Base-by-base conservation (phyloP, 2,113 vertebrate species). In the Hemicordylus capensis region DNA sequence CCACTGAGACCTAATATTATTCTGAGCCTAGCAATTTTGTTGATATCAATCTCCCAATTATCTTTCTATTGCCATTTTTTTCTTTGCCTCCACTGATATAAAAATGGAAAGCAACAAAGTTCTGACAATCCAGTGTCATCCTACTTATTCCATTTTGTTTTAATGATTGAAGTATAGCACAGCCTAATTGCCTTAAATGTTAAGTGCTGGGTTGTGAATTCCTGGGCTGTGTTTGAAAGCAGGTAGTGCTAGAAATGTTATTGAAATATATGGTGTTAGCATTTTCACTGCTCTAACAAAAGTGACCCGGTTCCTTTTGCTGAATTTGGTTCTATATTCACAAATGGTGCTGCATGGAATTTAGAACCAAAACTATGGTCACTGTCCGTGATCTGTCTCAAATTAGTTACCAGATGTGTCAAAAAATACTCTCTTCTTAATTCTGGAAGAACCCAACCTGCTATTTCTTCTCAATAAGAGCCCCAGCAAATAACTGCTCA, bases 11-110 rank as follows among this genome's bases (percentile, higher is more conserved):
- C 3, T 81, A 80, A 42, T 61, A 61, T 12, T 54, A 76, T 86
- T 74, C 73, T 61, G 75, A 51, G 80, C 58, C 12, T 44, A 37
- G 6, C 2, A 2, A 83, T 12, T 51, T 46, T 89, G 0, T 61
- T 24, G 26, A 84, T 31, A 2, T 83, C 46, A 59, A n/a, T 22
- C 76, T 31, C 3, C 56, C 80, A 44, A 42, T 83, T 80, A 24
- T 67, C 26, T 46, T 46, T 48, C 5, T 1, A 51, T 80, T 0
- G 0, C 1, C 39, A 0, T 15, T 1, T 1, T 9, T 81, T 15
- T 1, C 1, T 9, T 81, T 87, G 3, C 1, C 63, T 89, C 66
- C 3, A 22, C 31, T 44, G 22, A 61, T 87, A 64, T 37, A n/a
- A 73, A 19, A 14, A 34, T 48, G 31, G 51, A 81, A 76, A 84